Conservation (phyloP, 1,140 invertebrate species). For the Halotydeus destructor region DNA sequence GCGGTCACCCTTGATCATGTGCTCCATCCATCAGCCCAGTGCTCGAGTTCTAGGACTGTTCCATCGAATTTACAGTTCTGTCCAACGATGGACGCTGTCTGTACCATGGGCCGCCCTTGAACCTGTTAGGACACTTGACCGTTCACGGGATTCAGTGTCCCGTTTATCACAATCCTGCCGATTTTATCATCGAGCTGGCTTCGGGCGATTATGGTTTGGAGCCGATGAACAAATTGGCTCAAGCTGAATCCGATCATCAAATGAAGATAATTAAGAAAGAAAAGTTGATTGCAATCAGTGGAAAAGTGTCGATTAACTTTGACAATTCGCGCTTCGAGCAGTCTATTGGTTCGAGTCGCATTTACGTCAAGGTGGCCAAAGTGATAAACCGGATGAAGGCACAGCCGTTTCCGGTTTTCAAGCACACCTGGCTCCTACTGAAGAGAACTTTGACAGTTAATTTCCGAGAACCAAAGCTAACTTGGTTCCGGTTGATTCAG, state of each 20-base stretch:
- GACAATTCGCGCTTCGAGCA: not conserved
- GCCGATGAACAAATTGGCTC: conserved; percentile 9
- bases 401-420: conserved; percentile 5
- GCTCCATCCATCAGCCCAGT: conserved; percentile 90
- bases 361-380: conserved; percentile 1
- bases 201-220: conserved; percentile 13
- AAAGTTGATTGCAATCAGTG: not conserved
- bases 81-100: conserved; percentile 67
- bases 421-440: conserved; percentile 6
- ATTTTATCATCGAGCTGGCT: conserved; percentile 14
- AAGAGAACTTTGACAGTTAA: conserved; percentile 7
- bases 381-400: conserved; percentile 5
- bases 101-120: conserved; percentile 46
- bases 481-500: conserved; percentile 7
- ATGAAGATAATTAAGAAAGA: not conserved
- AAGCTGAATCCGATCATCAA: not conserved
- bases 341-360: not conserved
- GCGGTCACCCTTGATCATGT: conserved; percentile 40
- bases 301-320: not conserved
- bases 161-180: conserved; percentile 13
- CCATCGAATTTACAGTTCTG: conserved; percentile 66
- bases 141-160: conserved; percentile 9
- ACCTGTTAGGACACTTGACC: conserved; percentile 7
- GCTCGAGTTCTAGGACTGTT: conserved; percentile 89
- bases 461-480: conserved; percentile 12